Conservation (phyloP, 64 coral and sea anemone species). For the Cladopsammia gracilis region DNA sequence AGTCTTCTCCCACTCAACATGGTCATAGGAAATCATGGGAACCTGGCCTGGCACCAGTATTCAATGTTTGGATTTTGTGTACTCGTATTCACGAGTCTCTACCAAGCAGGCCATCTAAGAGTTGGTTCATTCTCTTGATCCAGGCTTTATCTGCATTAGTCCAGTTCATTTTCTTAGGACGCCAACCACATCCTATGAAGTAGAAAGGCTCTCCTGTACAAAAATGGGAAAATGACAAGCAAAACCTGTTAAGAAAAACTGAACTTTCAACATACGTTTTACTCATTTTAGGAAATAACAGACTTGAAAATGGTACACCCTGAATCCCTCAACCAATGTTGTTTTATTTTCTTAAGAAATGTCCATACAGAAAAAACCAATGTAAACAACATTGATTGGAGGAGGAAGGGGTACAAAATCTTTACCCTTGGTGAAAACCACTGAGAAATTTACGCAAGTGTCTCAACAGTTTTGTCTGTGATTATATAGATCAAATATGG, state of each 20-base stretch:
- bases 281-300: too few relatives aligned
- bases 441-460: too few relatives aligned
- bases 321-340: too few relatives aligned
- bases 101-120: constrained; percentile 47
- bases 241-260: too few relatives aligned
- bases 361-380: too few relatives aligned
- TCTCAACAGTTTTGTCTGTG: too few relatives aligned
- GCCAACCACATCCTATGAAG: constrained; percentile 67
- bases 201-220: background rate
- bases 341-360: too few relatives aligned
- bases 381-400: too few relatives aligned
- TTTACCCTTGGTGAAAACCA: too few relatives aligned
- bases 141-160: constrained; percentile 6
- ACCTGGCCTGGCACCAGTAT: constrained; percentile 2
- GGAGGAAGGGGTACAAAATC: too few relatives aligned
- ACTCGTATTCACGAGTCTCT: constrained; percentile 60
- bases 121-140: constrained; percentile 27
- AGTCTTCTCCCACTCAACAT: constrained; percentile 18
- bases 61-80: constrained; percentile 29
- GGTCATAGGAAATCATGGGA: constrained; percentile 8
- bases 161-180: constrained; percentile 35
- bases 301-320: too few relatives aligned
- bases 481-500: too few relatives aligned
- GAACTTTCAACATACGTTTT: background rate
- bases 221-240: background rate